These are phyloP conservation scores for Macaria liturata DNA, from an alignment of 2,888 invertebrate genomes.

Conservation along the genomic window DNA sequence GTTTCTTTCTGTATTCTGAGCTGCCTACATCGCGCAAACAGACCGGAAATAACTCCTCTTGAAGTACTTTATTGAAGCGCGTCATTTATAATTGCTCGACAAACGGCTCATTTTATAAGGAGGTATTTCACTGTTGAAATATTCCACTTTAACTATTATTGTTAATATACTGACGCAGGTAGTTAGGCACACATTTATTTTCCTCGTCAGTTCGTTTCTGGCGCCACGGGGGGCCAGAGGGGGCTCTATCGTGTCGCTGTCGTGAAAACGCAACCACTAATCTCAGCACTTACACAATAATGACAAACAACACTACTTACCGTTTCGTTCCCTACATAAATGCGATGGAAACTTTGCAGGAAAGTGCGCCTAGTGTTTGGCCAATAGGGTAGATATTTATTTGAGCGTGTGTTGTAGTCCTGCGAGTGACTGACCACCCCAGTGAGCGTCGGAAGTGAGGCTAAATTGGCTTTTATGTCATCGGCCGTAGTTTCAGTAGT, in stretches of 20 bases:
- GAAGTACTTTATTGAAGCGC: too few relatives aligned
- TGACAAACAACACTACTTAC: constrained; percentile 10
- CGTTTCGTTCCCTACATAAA: constrained; percentile 2
- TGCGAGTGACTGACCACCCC: constrained; percentile 15
- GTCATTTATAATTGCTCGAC: too few relatives aligned
- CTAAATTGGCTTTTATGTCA: constrained; percentile 32
- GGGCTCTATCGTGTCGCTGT: background rate
- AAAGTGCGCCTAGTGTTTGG: background rate
- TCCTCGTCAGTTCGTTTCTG: too few relatives aligned
- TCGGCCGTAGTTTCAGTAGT: constrained; percentile 22
- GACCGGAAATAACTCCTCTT: too few relatives aligned
- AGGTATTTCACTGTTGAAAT: too few relatives aligned
- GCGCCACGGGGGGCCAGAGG: too few relatives aligned
- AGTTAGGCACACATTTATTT: too few relatives aligned
- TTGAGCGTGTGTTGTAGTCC: constrained; percentile 2
- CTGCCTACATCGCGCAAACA: too few relatives aligned
- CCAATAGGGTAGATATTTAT: background rate
- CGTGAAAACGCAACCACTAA: constrained; percentile 21
- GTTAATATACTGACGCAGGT: too few relatives aligned
- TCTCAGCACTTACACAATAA: constrained; percentile 14
- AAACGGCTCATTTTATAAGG: too few relatives aligned
- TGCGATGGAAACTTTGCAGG: background rate
- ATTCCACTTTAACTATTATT: too few relatives aligned
- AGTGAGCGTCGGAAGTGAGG: constrained; percentile 23
- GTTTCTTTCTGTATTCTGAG: too few relatives aligned